A percentile compares a stretch with the other conserved stretches of the same genome.
phyloP scores from a whole-genome alignment of 2,113 vertebrate genomes.

The Atrichornis clamosus region DNA sequence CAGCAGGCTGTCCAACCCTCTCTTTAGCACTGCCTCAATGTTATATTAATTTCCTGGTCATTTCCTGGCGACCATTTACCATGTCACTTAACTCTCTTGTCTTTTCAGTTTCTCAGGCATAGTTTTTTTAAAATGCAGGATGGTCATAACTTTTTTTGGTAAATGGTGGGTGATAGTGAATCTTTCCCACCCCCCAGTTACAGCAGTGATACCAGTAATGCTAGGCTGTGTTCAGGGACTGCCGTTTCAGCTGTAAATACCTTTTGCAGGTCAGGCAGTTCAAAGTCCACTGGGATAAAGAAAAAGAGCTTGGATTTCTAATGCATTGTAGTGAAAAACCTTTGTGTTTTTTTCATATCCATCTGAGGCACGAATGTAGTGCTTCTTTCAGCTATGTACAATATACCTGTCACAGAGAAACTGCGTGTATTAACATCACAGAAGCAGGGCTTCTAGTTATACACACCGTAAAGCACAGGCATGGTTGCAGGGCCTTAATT shows the following conservation, averaged over 20 bases:
- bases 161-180: neutral
- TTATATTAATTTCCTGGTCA: neutral
- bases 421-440: neutral
- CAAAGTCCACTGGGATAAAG: neutral
- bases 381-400: neutral
- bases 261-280: neutral
- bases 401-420: neutral
- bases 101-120: neutral
- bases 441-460: neutral
- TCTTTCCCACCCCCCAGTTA: neutral
- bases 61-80: neutral
- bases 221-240: neutral
- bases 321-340: neutral
- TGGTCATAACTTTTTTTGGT: neutral
- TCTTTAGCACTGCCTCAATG: neutral
- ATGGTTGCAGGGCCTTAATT: neutral
- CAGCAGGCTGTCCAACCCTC: neutral
- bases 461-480: neutral
- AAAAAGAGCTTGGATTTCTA: neutral
- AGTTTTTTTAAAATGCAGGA: neutral
- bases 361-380: neutral
- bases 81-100: neutral
- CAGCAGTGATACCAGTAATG: neutral
- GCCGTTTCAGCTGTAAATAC: neutral
- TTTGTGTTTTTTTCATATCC: neutral